Conservation (phyloP, 2,113 vertebrate genomes). For the Dipodomys spectabilis region DNA sequence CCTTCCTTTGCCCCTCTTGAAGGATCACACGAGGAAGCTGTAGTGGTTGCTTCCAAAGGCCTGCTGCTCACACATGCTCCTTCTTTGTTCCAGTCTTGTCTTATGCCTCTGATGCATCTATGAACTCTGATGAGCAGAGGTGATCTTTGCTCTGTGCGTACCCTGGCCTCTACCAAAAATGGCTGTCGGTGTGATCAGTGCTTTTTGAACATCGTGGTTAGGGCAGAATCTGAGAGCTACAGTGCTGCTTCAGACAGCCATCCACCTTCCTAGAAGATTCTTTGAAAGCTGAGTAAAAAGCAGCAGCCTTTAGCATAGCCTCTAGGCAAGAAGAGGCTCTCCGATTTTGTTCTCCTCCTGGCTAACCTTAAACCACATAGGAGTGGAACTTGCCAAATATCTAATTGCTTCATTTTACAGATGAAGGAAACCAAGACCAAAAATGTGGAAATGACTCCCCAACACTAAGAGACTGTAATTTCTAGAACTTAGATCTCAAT, state of each 20-base stretch:
- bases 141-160: background rate
- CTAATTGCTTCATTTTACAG: constrained; percentile 11
- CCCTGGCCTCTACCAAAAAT: background rate
- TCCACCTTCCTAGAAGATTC: accelerated
- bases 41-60: accelerated
- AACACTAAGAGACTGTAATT: background rate
- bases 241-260: background rate
- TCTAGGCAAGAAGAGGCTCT: background rate
- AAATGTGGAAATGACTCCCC: background rate
- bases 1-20: background rate
- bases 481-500: background rate
- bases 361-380: background rate
- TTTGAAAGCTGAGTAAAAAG: background rate
- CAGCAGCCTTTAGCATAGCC: background rate
- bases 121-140: background rate
- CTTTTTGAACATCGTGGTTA: background rate
- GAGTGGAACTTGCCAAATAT: background rate
- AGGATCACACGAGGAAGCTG: accelerated
- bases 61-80: background rate
- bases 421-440: background rate
- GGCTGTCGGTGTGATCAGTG: background rate
- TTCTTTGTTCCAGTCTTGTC: background rate
- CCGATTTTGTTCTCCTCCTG: background rate
- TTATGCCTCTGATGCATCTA: background rate
- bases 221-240: accelerated